phyloP scores from a whole-genome alignment of 2,888 invertebrate species.

The Diarsia brunnea region DNA sequence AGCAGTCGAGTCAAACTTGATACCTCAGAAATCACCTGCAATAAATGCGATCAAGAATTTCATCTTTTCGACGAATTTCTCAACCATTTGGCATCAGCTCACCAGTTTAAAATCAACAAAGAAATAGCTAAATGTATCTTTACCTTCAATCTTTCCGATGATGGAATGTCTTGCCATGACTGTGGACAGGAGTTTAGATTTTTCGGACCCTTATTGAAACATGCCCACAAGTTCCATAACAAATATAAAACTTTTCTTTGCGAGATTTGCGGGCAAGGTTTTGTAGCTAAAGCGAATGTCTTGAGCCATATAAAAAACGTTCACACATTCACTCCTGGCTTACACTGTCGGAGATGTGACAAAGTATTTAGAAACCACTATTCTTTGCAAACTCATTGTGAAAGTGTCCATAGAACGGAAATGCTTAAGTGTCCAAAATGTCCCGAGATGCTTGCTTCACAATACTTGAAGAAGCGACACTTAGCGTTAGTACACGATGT shows the following conservation, averaged over 20 bases:
- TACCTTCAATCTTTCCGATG: conserved; percentile 75
- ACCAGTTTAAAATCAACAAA: conserved; percentile 71
- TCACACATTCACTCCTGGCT: conserved; percentile 68
- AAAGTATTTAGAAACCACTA: conserved; percentile 70
- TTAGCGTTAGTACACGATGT: conserved; percentile 81
- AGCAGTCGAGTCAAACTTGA: conserved; percentile 74
- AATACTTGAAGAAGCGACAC: conserved; percentile 80
- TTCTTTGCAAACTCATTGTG: conserved; percentile 68
- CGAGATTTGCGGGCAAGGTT: conserved; percentile 82
- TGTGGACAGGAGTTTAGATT: conserved; percentile 77
- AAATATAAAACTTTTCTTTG: conserved; percentile 74
- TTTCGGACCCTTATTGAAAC: conserved; percentile 76
- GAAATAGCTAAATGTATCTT: conserved; percentile 68
- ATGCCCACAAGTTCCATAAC: conserved; percentile 76
- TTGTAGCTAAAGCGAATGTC: conserved; percentile 77
- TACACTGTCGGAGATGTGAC: conserved; percentile 71
- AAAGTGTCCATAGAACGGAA: conserved; percentile 58
- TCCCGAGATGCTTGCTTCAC: conserved; percentile 75
- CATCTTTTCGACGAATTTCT: conserved; percentile 70
- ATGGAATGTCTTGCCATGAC: conserved; percentile 74
- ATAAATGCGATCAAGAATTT: conserved; percentile 68
- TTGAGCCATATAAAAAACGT: conserved; percentile 77
- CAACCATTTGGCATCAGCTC: conserved; percentile 66
- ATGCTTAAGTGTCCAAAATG: conserved; percentile 80
- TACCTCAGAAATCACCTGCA: conserved; percentile 73